A percentile compares a stretch with the other conserved stretches of the same genome.
Evolutionary conservation across 2,797 vertebrate genomes (phyloP).

Genomic region (Microtus californicus): DNA sequence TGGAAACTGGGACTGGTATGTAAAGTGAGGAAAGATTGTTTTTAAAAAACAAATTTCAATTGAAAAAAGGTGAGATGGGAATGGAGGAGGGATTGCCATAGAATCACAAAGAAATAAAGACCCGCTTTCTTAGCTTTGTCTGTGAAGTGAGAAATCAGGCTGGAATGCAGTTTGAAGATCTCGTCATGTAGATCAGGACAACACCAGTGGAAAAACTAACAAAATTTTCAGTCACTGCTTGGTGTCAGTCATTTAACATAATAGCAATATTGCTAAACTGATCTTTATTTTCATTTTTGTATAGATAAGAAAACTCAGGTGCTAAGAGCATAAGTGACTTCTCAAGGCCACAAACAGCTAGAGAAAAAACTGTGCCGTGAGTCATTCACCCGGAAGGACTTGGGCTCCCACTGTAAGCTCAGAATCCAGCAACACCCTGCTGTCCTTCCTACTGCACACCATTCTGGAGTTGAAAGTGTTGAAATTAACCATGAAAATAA

Average conservation of each 20-base stretch:
- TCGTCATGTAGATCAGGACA: neutral
- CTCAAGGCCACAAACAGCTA: neutral
- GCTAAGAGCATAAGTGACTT: neutral
- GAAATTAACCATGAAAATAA: neutral
- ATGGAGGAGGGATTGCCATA: neutral
- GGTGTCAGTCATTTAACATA: neutral
- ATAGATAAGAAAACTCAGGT: neutral
- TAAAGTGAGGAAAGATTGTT: too few species aligned
- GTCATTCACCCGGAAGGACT: neutral
- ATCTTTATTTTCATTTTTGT: neutral
- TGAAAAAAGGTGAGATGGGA: neutral
- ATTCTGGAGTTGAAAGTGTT: neutral
- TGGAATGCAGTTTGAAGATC: neutral
- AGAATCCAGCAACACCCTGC: neutral
- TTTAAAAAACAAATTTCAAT: too few species aligned
- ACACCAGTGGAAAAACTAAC: neutral
- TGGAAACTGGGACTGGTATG: too few species aligned
- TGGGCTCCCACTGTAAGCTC: neutral
- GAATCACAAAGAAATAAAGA: neutral
- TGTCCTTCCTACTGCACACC: neutral
- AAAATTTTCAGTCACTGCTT: neutral
- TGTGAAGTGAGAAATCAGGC: neutral
- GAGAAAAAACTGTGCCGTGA: constrained; percentile 15
- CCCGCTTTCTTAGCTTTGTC: neutral
- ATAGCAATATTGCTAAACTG: neutral